phyloP scores from a whole-genome alignment of 2,888 invertebrate genomes.

The Rosalia funebris region DNA sequence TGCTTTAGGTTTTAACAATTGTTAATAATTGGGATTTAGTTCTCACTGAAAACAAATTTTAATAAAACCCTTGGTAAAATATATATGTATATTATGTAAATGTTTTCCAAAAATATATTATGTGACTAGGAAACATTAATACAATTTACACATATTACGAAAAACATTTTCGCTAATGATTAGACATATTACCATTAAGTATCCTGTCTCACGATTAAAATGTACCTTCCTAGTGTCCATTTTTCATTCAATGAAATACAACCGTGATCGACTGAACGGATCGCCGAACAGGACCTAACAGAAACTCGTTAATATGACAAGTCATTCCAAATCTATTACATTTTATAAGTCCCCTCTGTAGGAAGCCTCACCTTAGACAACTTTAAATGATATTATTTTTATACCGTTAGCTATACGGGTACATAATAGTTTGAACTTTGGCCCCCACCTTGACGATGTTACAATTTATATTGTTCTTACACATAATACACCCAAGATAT shows the following conservation, averaged over 20 bases:
- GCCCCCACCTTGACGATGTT: conserved; percentile 9
- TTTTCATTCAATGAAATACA: conserved; percentile 7
- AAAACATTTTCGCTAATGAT: too few relatives aligned
- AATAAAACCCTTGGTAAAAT: too few relatives aligned
- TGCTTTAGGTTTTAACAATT: too few relatives aligned
- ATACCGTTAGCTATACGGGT: conserved; percentile 24
- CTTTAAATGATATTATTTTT: conserved; percentile 23
- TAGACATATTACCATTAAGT: too few relatives aligned
- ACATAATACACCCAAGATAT: neutral
- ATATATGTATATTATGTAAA: too few relatives aligned
- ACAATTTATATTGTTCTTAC: conserved; percentile 6
- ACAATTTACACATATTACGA: too few relatives aligned
- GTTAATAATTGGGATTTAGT: too few relatives aligned
- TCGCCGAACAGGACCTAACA: conserved; percentile 20
- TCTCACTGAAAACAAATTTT: too few relatives aligned
- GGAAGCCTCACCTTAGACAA: conserved; percentile 33
- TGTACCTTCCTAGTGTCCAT: too few relatives aligned
- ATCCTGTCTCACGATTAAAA: too few relatives aligned
- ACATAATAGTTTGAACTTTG: conserved; percentile 16
- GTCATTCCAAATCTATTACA: conserved; percentile 41
- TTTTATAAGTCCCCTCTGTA: conserved; percentile 27
- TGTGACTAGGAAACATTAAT: too few relatives aligned
- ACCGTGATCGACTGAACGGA: neutral
- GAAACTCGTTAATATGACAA: conserved; percentile 29
- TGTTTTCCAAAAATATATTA: too few relatives aligned